Conservation (phyloP, 2,888 invertebrate genomes). For the Drosophila monieri region DNA sequence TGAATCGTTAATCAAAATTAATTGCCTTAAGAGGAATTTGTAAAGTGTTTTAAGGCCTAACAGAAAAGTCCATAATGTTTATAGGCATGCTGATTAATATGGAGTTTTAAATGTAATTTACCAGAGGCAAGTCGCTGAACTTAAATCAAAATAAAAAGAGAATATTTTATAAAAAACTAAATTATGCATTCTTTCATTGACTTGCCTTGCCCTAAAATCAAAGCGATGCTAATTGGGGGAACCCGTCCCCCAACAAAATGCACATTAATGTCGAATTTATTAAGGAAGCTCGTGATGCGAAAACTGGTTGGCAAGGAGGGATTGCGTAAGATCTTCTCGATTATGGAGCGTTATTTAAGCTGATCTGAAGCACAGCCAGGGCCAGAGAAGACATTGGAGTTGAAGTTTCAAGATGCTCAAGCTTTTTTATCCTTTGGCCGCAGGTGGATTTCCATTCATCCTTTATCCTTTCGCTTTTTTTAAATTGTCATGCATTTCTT, state of each 20-base stretch:
- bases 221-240: conserved; percentile 19
- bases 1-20: conserved; percentile 31
- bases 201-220: conserved; percentile 15
- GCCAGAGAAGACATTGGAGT: conserved; percentile 57
- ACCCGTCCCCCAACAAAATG: conserved; percentile 35
- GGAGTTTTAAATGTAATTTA: conserved; percentile 58
- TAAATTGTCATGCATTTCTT: neutral
- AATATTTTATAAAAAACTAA: conserved; percentile 55
- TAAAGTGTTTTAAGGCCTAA: conserved; percentile 43
- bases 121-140: conserved; percentile 41
- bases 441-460: conserved; percentile 58
- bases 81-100: conserved; percentile 39
- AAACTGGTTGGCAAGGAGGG: conserved; percentile 22
- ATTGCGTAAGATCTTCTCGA: conserved; percentile 16
- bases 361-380: conserved; percentile 26
- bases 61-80: conserved; percentile 57
- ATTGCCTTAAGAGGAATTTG: conserved; percentile 38
- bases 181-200: conserved; percentile 13
- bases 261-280: conserved; percentile 46
- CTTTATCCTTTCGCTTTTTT: neutral
- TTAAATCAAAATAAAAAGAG: conserved; percentile 51
- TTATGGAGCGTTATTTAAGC: conserved; percentile 52
- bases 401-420: conserved; percentile 58
- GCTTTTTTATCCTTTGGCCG: conserved; percentile 56
- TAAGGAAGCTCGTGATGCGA: conserved; percentile 43